These are phyloP conservation scores for Phymatocera aterrima DNA, from an alignment of 2,888 invertebrate species.

Conservation along the genomic window DNA sequence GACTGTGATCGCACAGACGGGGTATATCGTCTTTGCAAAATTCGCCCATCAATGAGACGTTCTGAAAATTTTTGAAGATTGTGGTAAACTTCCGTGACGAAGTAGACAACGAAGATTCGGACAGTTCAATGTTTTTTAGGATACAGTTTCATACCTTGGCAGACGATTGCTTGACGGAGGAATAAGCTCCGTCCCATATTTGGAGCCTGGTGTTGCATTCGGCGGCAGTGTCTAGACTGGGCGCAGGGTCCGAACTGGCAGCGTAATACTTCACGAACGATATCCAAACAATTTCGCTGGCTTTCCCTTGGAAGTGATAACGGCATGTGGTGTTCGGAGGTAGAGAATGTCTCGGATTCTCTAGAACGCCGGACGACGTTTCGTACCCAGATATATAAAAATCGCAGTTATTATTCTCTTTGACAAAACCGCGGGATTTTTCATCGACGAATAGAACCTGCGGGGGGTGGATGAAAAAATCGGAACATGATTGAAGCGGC, in stretches of 20 bases:
- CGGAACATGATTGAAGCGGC: constrained; percentile 1
- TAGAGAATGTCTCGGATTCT: constrained; percentile 86
- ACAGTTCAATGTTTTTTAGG: too few relatives aligned
- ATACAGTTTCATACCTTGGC: constrained; percentile 24
- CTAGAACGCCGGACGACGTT: constrained; percentile 83
- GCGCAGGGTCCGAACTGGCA: constrained; percentile 80
- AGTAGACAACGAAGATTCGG: not conserved
- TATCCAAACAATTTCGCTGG: constrained; percentile 88
- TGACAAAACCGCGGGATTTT: constrained; percentile 85
- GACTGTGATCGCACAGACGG: constrained; percentile 84
- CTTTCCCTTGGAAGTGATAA: constrained; percentile 86
- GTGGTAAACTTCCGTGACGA: too few relatives aligned
- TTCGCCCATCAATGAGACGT: constrained; percentile 82
- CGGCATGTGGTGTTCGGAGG: constrained; percentile 90
- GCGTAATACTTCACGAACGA: constrained; percentile 90
- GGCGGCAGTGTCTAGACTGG: constrained; percentile 77
- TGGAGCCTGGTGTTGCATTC: constrained; percentile 86
- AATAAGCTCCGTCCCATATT: constrained; percentile 83
- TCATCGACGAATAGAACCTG: constrained; percentile 86
- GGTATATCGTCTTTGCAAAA: constrained; percentile 88
- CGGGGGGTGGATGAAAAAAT: constrained; percentile 31
- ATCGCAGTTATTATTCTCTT: constrained; percentile 85
- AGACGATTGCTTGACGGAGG: constrained; percentile 55
- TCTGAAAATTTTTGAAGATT: constrained; percentile 63
- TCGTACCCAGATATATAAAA: constrained; percentile 87